These are phyloP conservation scores for Sebastolobus alascanus DNA, from an alignment of 2,797 vertebrate genomes.

Conservation along the genomic window DNA sequence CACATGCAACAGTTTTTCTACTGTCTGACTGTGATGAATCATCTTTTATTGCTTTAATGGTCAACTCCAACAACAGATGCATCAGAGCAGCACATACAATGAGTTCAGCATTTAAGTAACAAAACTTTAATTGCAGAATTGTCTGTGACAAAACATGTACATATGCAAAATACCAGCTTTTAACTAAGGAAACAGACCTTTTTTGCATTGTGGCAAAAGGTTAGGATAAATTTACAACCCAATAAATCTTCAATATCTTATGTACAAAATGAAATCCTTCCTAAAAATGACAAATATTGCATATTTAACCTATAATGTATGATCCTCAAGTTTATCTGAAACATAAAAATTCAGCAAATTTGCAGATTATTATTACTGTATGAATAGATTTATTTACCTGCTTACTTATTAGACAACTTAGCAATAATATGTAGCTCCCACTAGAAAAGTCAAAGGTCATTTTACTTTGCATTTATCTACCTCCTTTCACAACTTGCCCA, in stretches of 20 bases:
- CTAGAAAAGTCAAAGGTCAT: neutral
- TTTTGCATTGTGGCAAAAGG: neutral
- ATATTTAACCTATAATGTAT: neutral
- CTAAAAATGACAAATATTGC: neutral
- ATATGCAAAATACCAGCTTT: neutral
- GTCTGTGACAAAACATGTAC: neutral
- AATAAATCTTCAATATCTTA: neutral
- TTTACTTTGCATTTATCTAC: conserved; percentile 3
- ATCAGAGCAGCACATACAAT: neutral
- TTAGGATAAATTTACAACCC: neutral
- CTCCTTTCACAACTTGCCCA: conserved; percentile 50
- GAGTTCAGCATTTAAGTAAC: neutral
- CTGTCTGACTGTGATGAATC: neutral
- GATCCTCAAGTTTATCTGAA: neutral
- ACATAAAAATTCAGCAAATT: neutral
- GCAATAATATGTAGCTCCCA: neutral
- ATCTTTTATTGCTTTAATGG: neutral
- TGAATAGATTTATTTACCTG: neutral
- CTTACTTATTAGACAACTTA: neutral
- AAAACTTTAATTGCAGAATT: neutral
- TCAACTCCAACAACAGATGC: neutral
- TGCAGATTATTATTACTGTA: neutral
- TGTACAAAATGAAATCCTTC: neutral
- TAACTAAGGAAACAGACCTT: neutral
- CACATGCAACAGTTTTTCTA: neutral